These are phyloP conservation scores for Sus cebifrons DNA, from an alignment of 2,797 vertebrate genomes.

Conservation along the genomic window DNA sequence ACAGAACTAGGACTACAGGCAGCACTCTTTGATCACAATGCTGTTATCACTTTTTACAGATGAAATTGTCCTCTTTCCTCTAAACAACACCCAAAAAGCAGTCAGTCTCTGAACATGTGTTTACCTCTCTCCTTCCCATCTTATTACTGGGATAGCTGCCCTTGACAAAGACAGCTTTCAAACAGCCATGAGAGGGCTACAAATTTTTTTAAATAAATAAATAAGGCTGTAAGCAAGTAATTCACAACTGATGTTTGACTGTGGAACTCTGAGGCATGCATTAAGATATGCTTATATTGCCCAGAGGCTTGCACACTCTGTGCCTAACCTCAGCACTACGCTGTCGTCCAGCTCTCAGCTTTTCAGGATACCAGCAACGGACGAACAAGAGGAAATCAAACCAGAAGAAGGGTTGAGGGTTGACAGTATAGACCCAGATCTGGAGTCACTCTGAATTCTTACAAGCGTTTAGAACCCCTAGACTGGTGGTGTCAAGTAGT, in stretches of 20 bases:
- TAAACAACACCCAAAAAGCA: background rate
- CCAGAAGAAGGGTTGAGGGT: background rate
- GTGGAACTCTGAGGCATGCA: background rate
- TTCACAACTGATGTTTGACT: constrained; percentile 28
- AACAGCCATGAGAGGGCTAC: background rate
- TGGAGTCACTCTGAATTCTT: background rate
- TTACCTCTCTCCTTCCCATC: background rate
- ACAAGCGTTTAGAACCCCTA: background rate
- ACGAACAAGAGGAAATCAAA: background rate
- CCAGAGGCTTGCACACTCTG: background rate
- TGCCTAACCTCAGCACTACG: background rate
- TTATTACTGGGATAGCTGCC: background rate
- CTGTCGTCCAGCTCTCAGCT: background rate
- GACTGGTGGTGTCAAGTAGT: background rate
- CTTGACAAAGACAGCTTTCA: constrained; percentile 34
- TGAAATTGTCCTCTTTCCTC: background rate
- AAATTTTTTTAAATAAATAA: background rate
- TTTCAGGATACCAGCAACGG: background rate
- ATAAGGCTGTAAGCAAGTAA: constrained; percentile 9
- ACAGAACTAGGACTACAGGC: background rate
- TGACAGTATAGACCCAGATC: background rate
- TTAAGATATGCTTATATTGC: background rate
- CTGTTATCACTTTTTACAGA: background rate
- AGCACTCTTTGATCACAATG: background rate
- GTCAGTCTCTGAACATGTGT: background rate